Percentiles rank a stretch among this genome's conserved stretches.
Conservation (phyloP, 2,113 vertebrate species). For the Fregata magnificens region DNA sequence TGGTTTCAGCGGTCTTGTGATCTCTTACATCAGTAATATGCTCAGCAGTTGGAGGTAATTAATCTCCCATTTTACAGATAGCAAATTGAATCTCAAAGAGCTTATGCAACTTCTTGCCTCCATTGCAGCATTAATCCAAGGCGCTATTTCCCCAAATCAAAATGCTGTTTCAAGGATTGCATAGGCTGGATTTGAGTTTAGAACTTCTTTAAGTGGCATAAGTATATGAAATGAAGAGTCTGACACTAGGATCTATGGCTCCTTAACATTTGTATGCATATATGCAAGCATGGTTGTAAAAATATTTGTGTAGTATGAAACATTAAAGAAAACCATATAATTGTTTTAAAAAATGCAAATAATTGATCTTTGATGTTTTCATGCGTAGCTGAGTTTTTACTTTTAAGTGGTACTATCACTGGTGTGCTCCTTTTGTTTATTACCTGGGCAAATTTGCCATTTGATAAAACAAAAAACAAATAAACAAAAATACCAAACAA, state of each 20-base stretch:
- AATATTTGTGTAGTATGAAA: neutral
- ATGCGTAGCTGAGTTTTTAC: neutral
- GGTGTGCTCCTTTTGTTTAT: neutral
- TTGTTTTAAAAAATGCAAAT: neutral
- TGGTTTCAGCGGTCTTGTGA: neutral
- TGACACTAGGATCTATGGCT: neutral
- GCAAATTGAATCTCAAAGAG: neutral
- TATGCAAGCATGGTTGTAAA: neutral
- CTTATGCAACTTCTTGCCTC: neutral
- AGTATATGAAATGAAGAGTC: neutral
- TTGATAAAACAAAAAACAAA: neutral
- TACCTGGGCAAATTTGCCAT: constrained; percentile 27
- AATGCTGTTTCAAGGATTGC: neutral
- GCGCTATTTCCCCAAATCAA: neutral
- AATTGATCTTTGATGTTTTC: neutral
- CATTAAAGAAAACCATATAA: neutral
- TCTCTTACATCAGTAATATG: neutral
- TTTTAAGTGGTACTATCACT: neutral
- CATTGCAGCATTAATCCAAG: neutral
- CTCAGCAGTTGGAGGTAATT: neutral
- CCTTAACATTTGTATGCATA: neutral
- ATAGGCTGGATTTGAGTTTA: neutral
- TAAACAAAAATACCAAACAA: neutral
- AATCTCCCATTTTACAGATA: neutral
- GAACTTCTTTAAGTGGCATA: neutral